A percentile compares a stretch with the other conserved stretches of the same genome.
Evolutionary conservation across 2,797 vertebrate species (phyloP).

Genomic region (Acipenser transmontanus): DNA sequence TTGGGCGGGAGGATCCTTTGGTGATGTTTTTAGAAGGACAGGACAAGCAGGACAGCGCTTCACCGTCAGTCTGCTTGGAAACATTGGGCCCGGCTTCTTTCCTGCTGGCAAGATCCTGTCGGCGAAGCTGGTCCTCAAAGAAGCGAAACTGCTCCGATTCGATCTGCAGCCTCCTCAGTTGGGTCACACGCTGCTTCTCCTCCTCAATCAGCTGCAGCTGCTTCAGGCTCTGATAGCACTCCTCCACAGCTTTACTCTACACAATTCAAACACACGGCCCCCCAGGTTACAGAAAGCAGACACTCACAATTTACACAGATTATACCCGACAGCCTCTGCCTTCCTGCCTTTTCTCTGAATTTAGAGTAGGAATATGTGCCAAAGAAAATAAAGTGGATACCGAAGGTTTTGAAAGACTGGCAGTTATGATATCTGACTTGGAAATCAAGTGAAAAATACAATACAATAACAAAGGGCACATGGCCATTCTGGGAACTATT

Average conservation of each 20-base stretch:
- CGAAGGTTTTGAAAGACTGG: too few species aligned
- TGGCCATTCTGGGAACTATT: too few species aligned
- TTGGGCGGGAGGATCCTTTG: conserved; percentile 34
- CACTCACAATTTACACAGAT: too few species aligned
- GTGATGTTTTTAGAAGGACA: conserved; percentile 47
- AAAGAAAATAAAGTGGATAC: too few species aligned
- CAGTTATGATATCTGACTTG: too few species aligned
- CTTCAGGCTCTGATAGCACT: conserved; percentile 63
- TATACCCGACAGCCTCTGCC: too few species aligned
- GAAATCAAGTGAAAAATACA: too few species aligned
- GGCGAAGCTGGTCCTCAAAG: conserved; percentile 89
- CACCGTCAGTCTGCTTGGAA: conserved; percentile 73
- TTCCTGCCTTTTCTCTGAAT: too few species aligned
- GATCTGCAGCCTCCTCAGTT: conserved; percentile 80
- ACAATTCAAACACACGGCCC: not conserved
- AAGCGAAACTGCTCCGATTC: conserved; percentile 86
- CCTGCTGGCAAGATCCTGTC: conserved; percentile 76
- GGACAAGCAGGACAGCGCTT: conserved; percentile 59
- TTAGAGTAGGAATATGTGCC: too few species aligned
- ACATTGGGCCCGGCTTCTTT: conserved; percentile 55
- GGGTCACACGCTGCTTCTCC: conserved; percentile 78
- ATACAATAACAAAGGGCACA: too few species aligned
- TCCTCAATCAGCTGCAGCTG: conserved; percentile 75
- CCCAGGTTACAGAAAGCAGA: too few species aligned
- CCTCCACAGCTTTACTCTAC: conserved; percentile 66